These are phyloP conservation scores for Microtus ochrogaster DNA, from an alignment of 2,113 vertebrate genomes.

Conservation along the genomic window DNA sequence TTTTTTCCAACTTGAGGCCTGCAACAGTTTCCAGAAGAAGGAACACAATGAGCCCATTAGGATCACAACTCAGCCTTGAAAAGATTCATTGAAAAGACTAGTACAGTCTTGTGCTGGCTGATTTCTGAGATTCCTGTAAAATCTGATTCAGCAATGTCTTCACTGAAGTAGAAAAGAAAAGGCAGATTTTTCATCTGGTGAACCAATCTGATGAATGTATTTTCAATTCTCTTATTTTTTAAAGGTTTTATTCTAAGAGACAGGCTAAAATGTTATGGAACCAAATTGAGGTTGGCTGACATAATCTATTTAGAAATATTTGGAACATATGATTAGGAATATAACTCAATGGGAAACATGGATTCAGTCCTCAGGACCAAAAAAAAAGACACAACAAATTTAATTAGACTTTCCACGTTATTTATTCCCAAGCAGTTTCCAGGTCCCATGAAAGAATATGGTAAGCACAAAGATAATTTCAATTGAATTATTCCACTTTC, in stretches of 20 bases:
- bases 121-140: conserved; percentile 56
- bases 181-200: not conserved
- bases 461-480: not conserved
- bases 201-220: not conserved
- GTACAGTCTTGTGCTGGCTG: conserved; percentile 56
- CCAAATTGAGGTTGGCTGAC: conserved; percentile 11
- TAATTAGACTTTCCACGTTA: conserved; percentile 7
- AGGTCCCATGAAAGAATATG: not conserved
- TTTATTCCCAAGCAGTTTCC: conserved; percentile 26
- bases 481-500: conserved; percentile 38
- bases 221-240: not conserved
- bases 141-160: conserved; percentile 41
- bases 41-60: conserved; percentile 63
- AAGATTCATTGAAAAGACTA: conserved; percentile 52
- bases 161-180: conserved; percentile 39
- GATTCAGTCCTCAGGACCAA: not conserved
- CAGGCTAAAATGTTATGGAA: conserved; percentile 28
- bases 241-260: not conserved
- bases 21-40: conserved; percentile 5
- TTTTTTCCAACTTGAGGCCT: conserved; percentile 23
- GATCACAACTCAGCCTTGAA: conserved; percentile 58
- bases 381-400: not conserved
- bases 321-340: not conserved
- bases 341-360: not conserved
- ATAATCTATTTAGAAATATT: conserved; percentile 28